phyloP scores from a whole-genome alignment of 2,888 invertebrate genomes.

The Eremobia ochroleuca region DNA sequence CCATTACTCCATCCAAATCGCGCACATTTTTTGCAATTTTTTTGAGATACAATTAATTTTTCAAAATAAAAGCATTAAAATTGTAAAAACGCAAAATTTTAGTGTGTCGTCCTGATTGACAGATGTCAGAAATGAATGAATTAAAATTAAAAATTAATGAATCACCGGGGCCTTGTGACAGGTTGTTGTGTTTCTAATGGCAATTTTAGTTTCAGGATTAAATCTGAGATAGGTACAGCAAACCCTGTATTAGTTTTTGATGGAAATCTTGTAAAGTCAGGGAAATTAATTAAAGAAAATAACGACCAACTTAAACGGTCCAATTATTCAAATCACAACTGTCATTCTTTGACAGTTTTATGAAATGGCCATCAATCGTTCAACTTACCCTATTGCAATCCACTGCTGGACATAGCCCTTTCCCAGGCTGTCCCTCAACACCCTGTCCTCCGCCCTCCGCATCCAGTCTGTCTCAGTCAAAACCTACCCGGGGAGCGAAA shows the following conservation, averaged over 20 bases:
- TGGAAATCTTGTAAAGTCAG: not conserved
- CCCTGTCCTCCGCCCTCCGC: not conserved
- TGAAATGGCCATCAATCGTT: not conserved
- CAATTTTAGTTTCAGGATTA: slow-evolving; percentile 35
- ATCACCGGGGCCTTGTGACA: slow-evolving; percentile 56
- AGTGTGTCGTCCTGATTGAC: too few species aligned
- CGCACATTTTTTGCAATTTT: too few species aligned
- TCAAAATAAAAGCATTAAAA: too few species aligned
- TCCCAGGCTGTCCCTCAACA: not conserved
- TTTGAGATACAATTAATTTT: too few species aligned
- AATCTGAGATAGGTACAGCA: slow-evolving; percentile 24
- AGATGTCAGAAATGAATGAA: too few species aligned
- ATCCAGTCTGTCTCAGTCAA: not conserved
- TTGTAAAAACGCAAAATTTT: too few species aligned
- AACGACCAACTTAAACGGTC: not conserved
- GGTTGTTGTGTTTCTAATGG: slow-evolving; percentile 40
- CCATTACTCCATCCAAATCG: too few species aligned
- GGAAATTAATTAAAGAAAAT: not conserved
- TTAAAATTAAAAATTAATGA: too few species aligned
- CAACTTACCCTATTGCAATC: not conserved
- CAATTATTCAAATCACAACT: not conserved
- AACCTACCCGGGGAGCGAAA: too few species aligned
- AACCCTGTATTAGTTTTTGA: not conserved
- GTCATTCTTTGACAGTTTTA: not conserved
- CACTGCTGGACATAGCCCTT: not conserved